Conservation (phyloP, 2,113 vertebrate species). For the Caranx melampygus region DNA sequence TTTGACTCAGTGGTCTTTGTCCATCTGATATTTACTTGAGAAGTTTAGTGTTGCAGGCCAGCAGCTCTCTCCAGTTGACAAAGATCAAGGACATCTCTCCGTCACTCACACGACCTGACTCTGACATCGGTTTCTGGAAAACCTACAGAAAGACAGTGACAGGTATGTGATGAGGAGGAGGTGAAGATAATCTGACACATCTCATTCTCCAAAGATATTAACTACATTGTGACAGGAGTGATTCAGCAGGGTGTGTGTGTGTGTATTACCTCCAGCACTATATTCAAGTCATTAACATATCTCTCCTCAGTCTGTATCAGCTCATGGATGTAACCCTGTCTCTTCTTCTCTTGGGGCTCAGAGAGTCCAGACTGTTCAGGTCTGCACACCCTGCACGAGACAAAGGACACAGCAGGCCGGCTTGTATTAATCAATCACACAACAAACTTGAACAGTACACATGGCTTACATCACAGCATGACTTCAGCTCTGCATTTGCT, state of each 20-base stretch:
- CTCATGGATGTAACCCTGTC: slow-evolving; percentile 96
- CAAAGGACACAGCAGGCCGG: background rate
- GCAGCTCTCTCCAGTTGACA: slow-evolving; percentile 97
- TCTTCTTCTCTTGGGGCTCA: slow-evolving; percentile 93
- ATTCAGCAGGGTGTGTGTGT: background rate
- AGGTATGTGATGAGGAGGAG: background rate
- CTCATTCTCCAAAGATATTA: background rate
- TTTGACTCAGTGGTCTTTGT: background rate
- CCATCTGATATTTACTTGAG: slow-evolving; percentile 85
- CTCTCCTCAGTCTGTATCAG: slow-evolving; percentile 94
- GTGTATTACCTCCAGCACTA: slow-evolving; percentile 90
- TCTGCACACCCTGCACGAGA: slow-evolving; percentile 90
- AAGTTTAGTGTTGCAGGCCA: slow-evolving; percentile 91
- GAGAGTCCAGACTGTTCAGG: slow-evolving; percentile 89
- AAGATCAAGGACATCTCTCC: slow-evolving; percentile 93
- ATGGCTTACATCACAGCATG: background rate
- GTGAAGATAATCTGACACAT: background rate
- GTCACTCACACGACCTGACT: slow-evolving; percentile 89
- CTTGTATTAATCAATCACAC: background rate
- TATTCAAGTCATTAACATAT: slow-evolving; percentile 93
- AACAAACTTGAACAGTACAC: background rate
- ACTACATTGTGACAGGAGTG: background rate
- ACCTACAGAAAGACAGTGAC: slow-evolving; percentile 80
- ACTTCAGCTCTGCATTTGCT: slow-evolving; percentile 3
- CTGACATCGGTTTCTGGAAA: slow-evolving; percentile 93